Base-by-base conservation (phyloP, 2,888 invertebrate species). In the Aphidoletes aphidimyza region DNA sequence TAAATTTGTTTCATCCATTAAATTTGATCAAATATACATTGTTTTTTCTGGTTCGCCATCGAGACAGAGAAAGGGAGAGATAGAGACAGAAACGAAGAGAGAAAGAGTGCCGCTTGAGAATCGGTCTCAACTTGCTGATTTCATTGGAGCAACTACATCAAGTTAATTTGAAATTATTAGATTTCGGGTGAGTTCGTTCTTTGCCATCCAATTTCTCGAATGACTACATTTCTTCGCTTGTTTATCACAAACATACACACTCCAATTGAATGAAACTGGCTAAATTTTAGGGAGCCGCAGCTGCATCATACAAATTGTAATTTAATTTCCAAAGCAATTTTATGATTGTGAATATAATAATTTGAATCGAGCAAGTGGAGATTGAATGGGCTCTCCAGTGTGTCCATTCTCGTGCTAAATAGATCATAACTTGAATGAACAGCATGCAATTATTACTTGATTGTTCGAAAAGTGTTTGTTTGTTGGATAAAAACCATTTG, bases 1-100 rank as follows among this genome's bases (percentile, higher is more conserved):
- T 81, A 81, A 81, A 81, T 81, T 81, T 81, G 81, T 81, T 36
- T 81, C 36, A 81, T 81, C 81, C 81, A 81, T 81, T 37, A 81
- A 81, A 81, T 81, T 81, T 81, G 81, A 81, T 81, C 81, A 81
- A 81, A 81, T 37, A 37, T 81, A 37, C 37, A 37, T 81, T 81
- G 81, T 37, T 81, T 37, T 36, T 37, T 37, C n/a, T 19, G 34
- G 78, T 78, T 19, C 36, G 54, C 22, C 8, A 5, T 22, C 22
- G 22, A 54, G 26, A 54, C 22, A n/a, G 42, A 42, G 42, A 42
- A 14, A 42, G 42, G 14, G 42, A 42, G 42, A 42, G 42, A 42
- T 6, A 42, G 42, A 42, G 42, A 42, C 8, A 42, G 42, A 42
- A 14, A 42, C 8, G 14, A 14, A 42, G 42, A 42, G 42, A 42